These are phyloP conservation scores for Luscinia megarhynchos DNA, from an alignment of 2,797 vertebrate genomes.

Conservation along the genomic window DNA sequence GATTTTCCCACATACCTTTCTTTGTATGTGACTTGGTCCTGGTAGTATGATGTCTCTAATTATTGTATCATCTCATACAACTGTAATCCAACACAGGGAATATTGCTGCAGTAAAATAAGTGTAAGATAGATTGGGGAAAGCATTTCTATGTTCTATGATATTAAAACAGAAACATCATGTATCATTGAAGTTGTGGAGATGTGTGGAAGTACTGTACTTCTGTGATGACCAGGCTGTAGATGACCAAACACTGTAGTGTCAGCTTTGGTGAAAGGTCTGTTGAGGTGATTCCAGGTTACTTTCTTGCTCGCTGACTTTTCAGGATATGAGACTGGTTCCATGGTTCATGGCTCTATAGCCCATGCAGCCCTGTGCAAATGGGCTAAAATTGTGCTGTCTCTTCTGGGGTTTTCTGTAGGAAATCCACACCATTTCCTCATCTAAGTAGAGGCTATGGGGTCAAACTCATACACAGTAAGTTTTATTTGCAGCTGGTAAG, in stretches of 20 bases:
- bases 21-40: background rate
- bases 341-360: background rate
- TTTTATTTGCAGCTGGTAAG: background rate
- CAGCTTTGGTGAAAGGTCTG: background rate
- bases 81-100: background rate
- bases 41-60: background rate
- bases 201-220: background rate
- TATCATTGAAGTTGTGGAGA: background rate
- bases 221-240: background rate
- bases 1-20: background rate
- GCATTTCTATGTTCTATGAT: background rate
- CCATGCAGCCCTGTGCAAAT: background rate
- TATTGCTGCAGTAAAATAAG: background rate
- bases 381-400: background rate
- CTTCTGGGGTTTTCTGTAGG: background rate
- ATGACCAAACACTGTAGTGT: background rate
- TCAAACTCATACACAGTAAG: background rate
- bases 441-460: background rate
- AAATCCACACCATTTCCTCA: background rate
- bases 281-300: background rate
- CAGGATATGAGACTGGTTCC: background rate
- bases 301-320: background rate
- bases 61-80: background rate
- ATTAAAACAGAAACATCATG: background rate
- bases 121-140: background rate